A percentile compares a stretch with the other conserved stretches of the same genome.
phyloP scores from a whole-genome alignment of 2,888 invertebrate species.

The Temnothorax unifasciatus region DNA sequence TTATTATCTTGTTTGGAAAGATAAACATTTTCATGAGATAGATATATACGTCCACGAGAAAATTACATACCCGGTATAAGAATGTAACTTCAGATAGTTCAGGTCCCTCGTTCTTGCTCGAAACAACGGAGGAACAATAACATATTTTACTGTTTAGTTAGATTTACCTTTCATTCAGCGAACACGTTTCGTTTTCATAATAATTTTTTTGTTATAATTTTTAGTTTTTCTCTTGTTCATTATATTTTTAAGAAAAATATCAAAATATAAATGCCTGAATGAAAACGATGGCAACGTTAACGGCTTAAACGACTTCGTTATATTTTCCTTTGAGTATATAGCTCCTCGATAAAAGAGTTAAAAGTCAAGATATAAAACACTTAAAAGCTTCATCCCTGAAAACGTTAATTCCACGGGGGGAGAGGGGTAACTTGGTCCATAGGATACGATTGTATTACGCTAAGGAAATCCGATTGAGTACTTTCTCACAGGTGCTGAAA shows the following conservation, averaged over 20 bases:
- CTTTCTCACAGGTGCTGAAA: constrained; percentile 48
- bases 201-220: not conserved
- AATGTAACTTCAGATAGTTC: not conserved
- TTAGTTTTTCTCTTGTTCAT: constrained; percentile 20
- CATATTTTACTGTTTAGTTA: not conserved
- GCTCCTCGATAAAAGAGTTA: constrained; percentile 32
- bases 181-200: not conserved
- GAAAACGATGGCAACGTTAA: not conserved
- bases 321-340: constrained; percentile 11
- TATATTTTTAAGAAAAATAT: constrained; percentile 23
- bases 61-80: not conserved
- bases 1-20: constrained; percentile 23
- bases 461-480: constrained; percentile 41
- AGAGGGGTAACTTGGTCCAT: constrained; percentile 49
- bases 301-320: not conserved
- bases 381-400: constrained; percentile 50
- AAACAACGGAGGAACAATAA: not conserved
- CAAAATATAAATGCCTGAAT: not conserved
- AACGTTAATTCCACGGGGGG: constrained; percentile 34
- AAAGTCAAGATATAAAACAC: constrained; percentile 45
- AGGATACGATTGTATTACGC: constrained; percentile 51
- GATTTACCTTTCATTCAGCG: not conserved
- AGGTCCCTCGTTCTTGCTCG: not conserved
- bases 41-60: not conserved
- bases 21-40: constrained; percentile 5